phyloP scores from a whole-genome alignment of 2,113 vertebrate genomes.

The Muscicapa adusta region DNA sequence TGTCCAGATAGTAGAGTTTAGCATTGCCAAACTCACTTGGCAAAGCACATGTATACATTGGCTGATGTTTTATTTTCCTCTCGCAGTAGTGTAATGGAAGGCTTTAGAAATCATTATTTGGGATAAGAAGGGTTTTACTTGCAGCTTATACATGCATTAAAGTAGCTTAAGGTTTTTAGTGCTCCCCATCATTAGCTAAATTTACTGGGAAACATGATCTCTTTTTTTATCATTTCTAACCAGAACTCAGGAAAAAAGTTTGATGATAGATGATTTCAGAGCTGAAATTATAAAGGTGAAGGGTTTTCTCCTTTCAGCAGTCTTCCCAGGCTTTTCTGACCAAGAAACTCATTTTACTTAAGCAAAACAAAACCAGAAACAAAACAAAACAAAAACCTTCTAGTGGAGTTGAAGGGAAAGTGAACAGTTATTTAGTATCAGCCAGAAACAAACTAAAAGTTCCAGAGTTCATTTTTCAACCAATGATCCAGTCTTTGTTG shows the following conservation, averaged over 20 bases:
- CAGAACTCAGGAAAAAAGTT: not conserved
- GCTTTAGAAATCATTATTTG: constrained; percentile 20
- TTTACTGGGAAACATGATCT: constrained; percentile 1
- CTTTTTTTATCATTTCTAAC: not conserved
- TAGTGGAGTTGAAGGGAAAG: not conserved
- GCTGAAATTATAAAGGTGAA: not conserved
- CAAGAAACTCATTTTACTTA: not conserved
- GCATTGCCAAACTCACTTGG: constrained; percentile 10
- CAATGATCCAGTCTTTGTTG: not conserved
- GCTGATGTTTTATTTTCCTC: constrained; percentile 36
- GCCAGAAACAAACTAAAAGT: not conserved
- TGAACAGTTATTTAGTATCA: not conserved
- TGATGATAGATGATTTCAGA: not conserved
- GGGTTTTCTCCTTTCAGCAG: not conserved
- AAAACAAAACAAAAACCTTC: not conserved
- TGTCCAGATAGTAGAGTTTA: not conserved
- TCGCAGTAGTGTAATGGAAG: not conserved
- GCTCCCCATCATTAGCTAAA: constrained; percentile 29
- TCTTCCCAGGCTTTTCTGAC: not conserved
- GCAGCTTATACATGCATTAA: constrained; percentile 17
- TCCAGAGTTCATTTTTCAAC: not conserved
- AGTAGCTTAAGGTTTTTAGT: constrained; percentile 46
- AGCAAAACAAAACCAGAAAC: not conserved
- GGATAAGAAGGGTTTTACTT: constrained; percentile 37
- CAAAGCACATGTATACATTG: not conserved